Base-by-base conservation (phyloP, 2,797 vertebrate genomes). In the Carapus acus region DNA sequence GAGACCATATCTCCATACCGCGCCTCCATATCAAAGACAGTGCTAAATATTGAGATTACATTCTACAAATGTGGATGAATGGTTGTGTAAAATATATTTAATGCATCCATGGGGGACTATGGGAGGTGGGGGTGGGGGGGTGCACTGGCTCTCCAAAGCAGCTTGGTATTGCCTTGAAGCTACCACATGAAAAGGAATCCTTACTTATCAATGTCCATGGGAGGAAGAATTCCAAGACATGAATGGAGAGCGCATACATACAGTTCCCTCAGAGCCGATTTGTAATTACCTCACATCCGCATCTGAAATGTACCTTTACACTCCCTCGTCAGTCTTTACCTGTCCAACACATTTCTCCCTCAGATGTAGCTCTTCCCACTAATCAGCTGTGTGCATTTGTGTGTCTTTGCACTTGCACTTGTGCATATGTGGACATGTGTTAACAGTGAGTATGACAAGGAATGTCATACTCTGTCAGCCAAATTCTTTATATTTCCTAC, bases 81-180 rank as follows among this genome's bases (percentile, higher is more conserved):
- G 60, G 72, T 69, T 54, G 41, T 54, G 62, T 59, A 68, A 60
- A 76, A 74, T 46, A 49, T 74, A 67, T 59, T 40, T 48, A 73
- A 44, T 13, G 3, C 58, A 54, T 79, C 70, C 74, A 57, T 31
- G 15, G 60, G 58, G 71, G 53, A 45, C 43, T 59, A 44, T 65
- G 56, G 69, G 71, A 69, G 62, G 71, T 38, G 54, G 71, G 4
- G 24, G 9, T 9, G 24, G 9, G 24, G 24, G n/a, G n/a, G n/a
- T n/a, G n/a, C n/a, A n/a, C n/a, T n/a, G n/a, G n/a, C n/a, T n/a
- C 79, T 76, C 79, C 79, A 80, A 88, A 81, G 69, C 56, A 48
- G 65, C 54, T 42, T 54, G 36, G 67, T 47, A 27, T 64, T 63
- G 61, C 77, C 76, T 81, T 77, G 71, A 76, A 78, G 79, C 75